A percentile compares a stretch with the other conserved stretches of the same genome.
These are phyloP conservation scores for Myrmophylax atrothorax DNA, from an alignment of 2,113 vertebrate species.

Conservation along the genomic window DNA sequence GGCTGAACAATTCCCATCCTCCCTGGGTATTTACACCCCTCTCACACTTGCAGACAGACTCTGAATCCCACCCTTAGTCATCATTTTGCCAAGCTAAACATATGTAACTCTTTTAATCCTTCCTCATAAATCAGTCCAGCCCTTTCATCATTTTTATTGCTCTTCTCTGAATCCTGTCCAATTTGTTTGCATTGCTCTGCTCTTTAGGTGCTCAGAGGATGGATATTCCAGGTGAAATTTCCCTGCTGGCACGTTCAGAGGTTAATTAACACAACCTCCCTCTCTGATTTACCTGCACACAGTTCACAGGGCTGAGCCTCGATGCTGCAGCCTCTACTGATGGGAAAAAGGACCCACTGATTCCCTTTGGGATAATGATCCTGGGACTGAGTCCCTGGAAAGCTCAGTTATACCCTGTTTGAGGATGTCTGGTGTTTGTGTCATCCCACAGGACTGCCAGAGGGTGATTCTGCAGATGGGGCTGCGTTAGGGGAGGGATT, in stretches of 20 bases:
- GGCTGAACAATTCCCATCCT: conserved; percentile 12
- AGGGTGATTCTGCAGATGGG: neutral
- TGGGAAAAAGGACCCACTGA: neutral
- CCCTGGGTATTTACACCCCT: conserved; percentile 3
- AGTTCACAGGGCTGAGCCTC: neutral
- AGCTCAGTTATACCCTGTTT: neutral
- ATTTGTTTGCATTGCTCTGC: conserved; percentile 58
- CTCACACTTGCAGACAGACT: conserved; percentile 16
- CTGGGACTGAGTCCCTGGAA: rapidly evolving
- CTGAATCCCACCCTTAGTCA: conserved; percentile 31
- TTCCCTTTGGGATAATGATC: neutral
- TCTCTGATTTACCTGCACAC: neutral
- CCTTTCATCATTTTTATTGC: conserved; percentile 66
- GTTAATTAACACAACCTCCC: neutral
- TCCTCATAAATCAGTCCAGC: conserved; percentile 64
- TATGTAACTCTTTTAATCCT: conserved; percentile 59
- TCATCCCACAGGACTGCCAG: rapidly evolving
- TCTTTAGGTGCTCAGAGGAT: neutral
- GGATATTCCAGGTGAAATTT: conserved; percentile 25
- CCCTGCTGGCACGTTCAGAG: rapidly evolving
- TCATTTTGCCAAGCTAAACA: conserved; percentile 70
- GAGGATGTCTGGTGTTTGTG: neutral
- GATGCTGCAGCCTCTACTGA: neutral
- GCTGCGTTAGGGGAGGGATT: neutral
- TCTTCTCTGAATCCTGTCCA: conserved; percentile 21